Conservation (phyloP, 2,113 vertebrate genomes). For the Salvator merianae region DNA sequence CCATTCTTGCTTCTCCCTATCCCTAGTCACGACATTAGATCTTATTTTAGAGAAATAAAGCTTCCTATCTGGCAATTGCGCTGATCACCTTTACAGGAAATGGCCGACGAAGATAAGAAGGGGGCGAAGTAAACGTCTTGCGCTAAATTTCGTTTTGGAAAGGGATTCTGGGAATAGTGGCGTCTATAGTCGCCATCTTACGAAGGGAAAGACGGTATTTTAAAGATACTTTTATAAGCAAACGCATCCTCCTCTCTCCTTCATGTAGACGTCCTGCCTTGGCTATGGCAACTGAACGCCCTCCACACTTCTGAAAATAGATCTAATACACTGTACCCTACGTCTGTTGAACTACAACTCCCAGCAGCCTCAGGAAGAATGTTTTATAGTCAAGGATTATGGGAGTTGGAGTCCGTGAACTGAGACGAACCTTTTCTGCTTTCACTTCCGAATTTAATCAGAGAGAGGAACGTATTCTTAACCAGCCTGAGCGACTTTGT, state of each 20-base stretch:
- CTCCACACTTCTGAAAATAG: not conserved
- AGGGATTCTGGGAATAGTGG: not conserved
- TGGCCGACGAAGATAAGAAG: not conserved
- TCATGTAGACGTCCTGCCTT: not conserved
- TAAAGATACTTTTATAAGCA: too few relatives aligned
- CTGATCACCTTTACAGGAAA: not conserved
- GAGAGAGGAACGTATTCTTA: too few relatives aligned
- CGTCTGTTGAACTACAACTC: too few relatives aligned
- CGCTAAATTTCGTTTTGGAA: not conserved
- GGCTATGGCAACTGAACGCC: not conserved
- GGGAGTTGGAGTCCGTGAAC: too few relatives aligned
- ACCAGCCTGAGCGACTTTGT: too few relatives aligned
- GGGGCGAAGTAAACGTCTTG: not conserved
- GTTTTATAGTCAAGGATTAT: too few relatives aligned
- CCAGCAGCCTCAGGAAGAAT: too few relatives aligned
- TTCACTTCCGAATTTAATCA: too few relatives aligned
- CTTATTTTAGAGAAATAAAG: not conserved
- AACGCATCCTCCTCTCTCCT: too few relatives aligned
- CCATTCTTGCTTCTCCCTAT: too few relatives aligned
- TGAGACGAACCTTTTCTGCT: too few relatives aligned
- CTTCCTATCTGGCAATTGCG: not conserved
- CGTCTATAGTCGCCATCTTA: not conserved
- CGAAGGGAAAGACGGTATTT: not conserved
- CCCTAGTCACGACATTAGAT: accelerated
- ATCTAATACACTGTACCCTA: too few relatives aligned